Base-by-base conservation (phyloP, 2,888 invertebrate species). In the Marasmarcha lunaedactyla region DNA sequence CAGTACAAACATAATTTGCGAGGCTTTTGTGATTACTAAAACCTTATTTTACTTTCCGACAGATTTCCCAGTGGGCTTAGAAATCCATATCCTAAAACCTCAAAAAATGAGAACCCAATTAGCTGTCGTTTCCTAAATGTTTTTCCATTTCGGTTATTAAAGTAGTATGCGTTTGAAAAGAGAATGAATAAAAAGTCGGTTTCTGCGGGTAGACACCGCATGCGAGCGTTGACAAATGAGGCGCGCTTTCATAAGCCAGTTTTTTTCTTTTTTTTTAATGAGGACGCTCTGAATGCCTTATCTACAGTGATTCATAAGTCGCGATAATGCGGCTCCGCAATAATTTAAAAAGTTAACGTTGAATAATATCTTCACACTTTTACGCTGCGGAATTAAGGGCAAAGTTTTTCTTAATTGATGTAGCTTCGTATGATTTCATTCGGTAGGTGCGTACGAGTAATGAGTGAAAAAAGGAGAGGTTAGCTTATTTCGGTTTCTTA, bases 141-240 rank as follows among this genome's bases (percentile, higher is more conserved):
- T 59, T 67, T 66, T 59, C 63, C 59, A 63, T 71, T 69, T 50
- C 55, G 55, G 55, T 62, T 66, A 71, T 69, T 67, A 69, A 65
- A 71, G 52, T 59, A 54, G 58, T 56, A 56, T 59, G 51, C 48
- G 57, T 52, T 46, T 48, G 53, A 52, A 55, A 62, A 59, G 60
- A 57, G 55, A 59, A 61, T 62, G 61, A 64, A 64, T 61, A 60
- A 63, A 61, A 70, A 63, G 56, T 66, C 64, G 63, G 63, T 66
- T 69, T 66, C 63, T 66, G 59, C n/a, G 7, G 3, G 20, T 20
- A 20, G 54, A 54, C 57, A 60, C 55, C 57, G 61, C 68, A 71
- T 67, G 66, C 64, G 55, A 61, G 61, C 52, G 63, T 72, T 76
- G 74, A 73, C 73, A 76, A 76, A 74, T 71, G 70, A 72, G 65